Evolutionary conservation across 1,140 invertebrate genomes (phyloP).

Genomic region (Lucilia sericata): DNA sequence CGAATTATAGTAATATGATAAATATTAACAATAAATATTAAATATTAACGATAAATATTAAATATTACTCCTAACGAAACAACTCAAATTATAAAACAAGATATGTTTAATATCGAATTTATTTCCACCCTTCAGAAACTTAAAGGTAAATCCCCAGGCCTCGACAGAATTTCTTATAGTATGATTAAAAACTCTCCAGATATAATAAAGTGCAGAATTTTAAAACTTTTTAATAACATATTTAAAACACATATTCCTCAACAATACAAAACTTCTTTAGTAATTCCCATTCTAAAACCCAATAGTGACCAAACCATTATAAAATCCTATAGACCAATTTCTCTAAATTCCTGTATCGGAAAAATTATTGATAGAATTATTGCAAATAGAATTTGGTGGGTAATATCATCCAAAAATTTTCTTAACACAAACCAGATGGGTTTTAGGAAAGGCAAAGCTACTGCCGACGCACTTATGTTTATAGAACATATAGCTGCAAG

Average conservation of each 20-base stretch:
- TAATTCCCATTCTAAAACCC: constrained; percentile 42
- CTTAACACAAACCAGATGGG: constrained; percentile 39
- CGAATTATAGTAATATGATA: too few relatives aligned
- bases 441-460: constrained; percentile 34
- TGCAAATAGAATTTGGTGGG: constrained; percentile 47
- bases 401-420: constrained; percentile 45
- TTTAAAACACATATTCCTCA: constrained; percentile 17
- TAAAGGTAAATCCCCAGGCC: neutral
- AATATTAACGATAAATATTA: neutral
- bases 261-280: constrained; percentile 24
- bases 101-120: neutral
- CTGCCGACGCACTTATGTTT: constrained; percentile 21
- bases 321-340: constrained; percentile 47
- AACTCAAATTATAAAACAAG: neutral
- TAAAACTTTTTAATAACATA: constrained; percentile 47
- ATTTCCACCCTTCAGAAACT: neutral
- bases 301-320: neutral
- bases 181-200: constrained; percentile 46
- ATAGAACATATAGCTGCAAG: constrained; percentile 41
- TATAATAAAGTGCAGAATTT: constrained; percentile 44
- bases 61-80: neutral
- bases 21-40: neutral
- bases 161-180: constrained; percentile 41
- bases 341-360: constrained; percentile 42
- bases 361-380: constrained; percentile 43